Percentiles rank a stretch among this genome's conserved stretches.
These are phyloP conservation scores for Neotragus moschatus DNA, from an alignment of 2,113 vertebrate species.

Conservation along the genomic window DNA sequence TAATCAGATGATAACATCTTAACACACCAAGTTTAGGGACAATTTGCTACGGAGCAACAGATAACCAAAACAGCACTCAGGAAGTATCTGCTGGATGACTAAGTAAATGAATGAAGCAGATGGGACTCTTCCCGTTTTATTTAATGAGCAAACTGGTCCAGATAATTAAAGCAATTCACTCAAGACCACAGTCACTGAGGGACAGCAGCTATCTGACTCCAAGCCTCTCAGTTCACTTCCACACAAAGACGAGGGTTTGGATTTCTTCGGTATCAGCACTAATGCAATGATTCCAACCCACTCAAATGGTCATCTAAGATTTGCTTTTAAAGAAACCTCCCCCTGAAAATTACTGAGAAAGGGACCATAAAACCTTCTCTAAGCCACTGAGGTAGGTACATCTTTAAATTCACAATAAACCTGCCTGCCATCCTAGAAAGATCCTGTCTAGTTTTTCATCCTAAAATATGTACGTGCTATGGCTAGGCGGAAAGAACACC, in stretches of 20 bases:
- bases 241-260: neutral
- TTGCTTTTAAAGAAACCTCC: neutral
- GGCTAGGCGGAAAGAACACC: neutral
- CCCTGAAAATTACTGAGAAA: neutral
- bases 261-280: neutral
- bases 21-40: neutral
- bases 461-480: neutral
- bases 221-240: neutral
- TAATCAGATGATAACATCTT: neutral
- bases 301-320: neutral
- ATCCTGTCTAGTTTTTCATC: neutral
- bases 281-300: neutral
- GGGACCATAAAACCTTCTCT: neutral
- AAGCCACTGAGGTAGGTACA: neutral
- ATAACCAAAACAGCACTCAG: neutral
- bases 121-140: neutral
- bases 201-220: neutral
- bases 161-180: neutral
- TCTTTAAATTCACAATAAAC: constrained; percentile 30
- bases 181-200: neutral
- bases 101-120: neutral
- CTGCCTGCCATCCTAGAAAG: neutral
- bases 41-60: neutral
- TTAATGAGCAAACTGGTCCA: neutral
- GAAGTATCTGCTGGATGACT: neutral